Evolutionary conservation across 2,797 vertebrate species (phyloP).

Genomic region (Chaunax sp.): DNA sequence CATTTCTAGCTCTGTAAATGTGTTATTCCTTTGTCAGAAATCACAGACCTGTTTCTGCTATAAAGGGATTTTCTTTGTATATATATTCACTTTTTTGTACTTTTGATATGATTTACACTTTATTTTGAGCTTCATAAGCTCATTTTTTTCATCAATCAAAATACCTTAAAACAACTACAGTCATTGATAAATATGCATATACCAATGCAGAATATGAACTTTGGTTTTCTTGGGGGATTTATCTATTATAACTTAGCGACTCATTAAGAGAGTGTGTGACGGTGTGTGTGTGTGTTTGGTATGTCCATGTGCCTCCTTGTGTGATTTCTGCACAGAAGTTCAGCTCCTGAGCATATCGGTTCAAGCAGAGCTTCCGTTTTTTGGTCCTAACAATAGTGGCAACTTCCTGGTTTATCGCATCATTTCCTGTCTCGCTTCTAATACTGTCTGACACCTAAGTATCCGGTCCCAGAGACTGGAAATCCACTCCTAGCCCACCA

Average conservation of each 20-base stretch:
- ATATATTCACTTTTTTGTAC: not conserved
- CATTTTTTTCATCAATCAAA: conserved; percentile 12
- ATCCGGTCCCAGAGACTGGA: conserved; percentile 47
- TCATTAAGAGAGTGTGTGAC: not conserved
- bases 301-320: conserved; percentile 30
- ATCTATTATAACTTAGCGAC: conserved; percentile 2
- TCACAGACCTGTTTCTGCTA: no score
- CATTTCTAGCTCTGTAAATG: not conserved
- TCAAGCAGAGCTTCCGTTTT: conserved; percentile 76
- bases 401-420: conserved; percentile 80
- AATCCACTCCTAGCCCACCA: conserved; percentile 23
- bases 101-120: conserved; percentile 41
- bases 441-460: conserved; percentile 57
- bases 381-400: conserved; percentile 79
- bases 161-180: not conserved
- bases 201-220: not conserved
- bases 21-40: no score
- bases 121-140: conserved; percentile 4
- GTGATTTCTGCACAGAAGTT: conserved; percentile 39
- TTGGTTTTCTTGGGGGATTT: conserved; percentile 41
- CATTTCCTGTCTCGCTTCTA: conserved; percentile 78
- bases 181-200: not conserved
- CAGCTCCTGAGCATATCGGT: conserved; percentile 69
- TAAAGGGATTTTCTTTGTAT: not conserved
- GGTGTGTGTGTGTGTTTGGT: conserved; percentile 28